Evolutionary conservation across 1,140 invertebrate genomes (phyloP), one percentile per base, ranked within the genome.

Genomic region (Drosophila leontia): DNA sequence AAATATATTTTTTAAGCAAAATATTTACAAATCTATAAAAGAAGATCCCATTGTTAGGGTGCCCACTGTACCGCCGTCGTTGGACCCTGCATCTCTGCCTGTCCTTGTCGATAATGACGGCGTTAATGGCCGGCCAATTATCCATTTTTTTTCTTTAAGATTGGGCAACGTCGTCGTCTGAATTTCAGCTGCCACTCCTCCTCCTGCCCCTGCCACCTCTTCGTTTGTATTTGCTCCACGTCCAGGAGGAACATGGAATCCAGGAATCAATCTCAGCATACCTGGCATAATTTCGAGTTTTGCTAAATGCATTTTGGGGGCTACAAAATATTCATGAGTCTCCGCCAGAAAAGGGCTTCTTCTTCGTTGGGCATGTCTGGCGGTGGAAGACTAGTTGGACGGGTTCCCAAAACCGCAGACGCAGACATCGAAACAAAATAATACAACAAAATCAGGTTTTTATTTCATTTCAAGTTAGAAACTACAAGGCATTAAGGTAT

Each of bases 81-180:
- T 44, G 45, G 62, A 70, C 45, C 42, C 50, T 51, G 50, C 50
- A 19, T 26, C 32, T 51, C 19, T 12, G 45, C 41, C 23, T 26
- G 61, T 48, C 74, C 50, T 51, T 77, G 63, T 51, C 64, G 78
- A 80, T 80, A 80, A 80, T 80, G 69, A 79, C 53, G 68, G 77
- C 62, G 77, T 80, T 80, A 80, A 80, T 80, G 77, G 57, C 44
- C 39, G 15, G 19, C 23, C 56, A 63, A 78, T 78, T 69, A 59
- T 51, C 57, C 58, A 23, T 19, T 42, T 69, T 68, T 35, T 47
- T 23, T 2, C 8, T 15, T 39, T 50, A 13, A 34, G 53, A 68
- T 26, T 57, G 63, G 42, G 42, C 42, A 26, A 26, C 13, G 12
- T 23, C 60, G 35, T 17, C 44, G 61, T 32, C 47, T 53, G 47